Evolutionary conservation across 2,113 vertebrate species (phyloP).

Genomic region (Atrichornis clamosus): DNA sequence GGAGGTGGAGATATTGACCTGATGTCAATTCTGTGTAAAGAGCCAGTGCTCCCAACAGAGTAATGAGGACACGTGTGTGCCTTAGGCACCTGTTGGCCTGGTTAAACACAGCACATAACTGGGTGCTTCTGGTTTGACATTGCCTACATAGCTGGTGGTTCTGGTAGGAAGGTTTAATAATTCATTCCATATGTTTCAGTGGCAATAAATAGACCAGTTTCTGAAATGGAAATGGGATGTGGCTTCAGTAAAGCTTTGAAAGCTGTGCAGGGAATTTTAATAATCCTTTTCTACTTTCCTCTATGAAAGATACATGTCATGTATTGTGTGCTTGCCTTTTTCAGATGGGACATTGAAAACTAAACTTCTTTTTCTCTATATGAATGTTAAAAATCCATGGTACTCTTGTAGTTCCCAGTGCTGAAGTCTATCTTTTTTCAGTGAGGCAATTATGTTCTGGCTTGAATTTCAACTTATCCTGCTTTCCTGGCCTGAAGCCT

Average conservation of each 20-base stretch:
- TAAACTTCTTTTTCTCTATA: background rate
- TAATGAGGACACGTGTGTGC: background rate
- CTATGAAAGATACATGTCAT: background rate
- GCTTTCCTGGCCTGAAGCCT: slow-evolving; percentile 37
- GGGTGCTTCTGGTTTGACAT: background rate
- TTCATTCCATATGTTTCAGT: background rate
- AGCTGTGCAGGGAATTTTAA: background rate
- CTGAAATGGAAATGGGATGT: background rate
- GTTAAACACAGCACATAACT: background rate
- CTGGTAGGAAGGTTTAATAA: background rate
- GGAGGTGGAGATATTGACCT: background rate
- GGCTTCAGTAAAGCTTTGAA: background rate
- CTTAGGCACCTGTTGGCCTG: slow-evolving; percentile 49
- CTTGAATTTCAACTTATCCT: slow-evolving; percentile 9
- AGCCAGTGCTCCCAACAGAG: background rate
- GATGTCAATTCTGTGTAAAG: background rate
- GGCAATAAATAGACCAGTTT: background rate
- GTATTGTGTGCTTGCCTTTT: background rate
- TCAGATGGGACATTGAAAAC: background rate
- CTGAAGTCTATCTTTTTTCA: background rate
- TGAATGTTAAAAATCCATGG: background rate
- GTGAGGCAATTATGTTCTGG: background rate
- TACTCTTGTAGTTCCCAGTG: background rate
- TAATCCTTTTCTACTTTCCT: background rate
- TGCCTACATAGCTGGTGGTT: background rate